A percentile compares a stretch with the other conserved stretches of the same genome.
Conservation (phyloP, 2,113 vertebrate genomes). For the Strigops habroptila region DNA sequence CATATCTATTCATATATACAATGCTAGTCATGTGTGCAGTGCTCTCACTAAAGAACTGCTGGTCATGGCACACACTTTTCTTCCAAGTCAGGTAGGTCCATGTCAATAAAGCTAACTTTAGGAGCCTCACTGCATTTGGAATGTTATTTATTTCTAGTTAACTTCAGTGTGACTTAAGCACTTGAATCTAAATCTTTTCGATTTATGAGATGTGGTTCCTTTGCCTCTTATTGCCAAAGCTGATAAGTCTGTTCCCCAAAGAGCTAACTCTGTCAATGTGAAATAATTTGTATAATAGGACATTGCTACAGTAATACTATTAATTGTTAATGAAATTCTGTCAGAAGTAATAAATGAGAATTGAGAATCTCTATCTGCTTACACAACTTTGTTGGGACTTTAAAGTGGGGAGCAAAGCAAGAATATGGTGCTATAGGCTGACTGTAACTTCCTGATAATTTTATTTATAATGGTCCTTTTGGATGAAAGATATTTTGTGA, state of each 20-base stretch:
- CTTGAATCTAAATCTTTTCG: not conserved
- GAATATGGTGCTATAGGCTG: fast-evolving
- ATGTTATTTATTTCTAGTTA: not conserved
- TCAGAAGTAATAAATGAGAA: not conserved
- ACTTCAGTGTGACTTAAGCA: not conserved
- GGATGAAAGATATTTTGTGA: not conserved
- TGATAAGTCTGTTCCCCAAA: not conserved
- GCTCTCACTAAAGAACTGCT: not conserved
- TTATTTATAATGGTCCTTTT: not conserved
- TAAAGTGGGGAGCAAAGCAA: not conserved
- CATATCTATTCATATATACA: not conserved
- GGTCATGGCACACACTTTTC: not conserved
- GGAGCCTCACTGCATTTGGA: not conserved
- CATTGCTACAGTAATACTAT: not conserved
- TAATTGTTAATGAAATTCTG: not conserved
- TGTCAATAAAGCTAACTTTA: not conserved
- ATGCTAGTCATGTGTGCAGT: not conserved
- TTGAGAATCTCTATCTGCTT: not conserved
- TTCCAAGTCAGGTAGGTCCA: not conserved
- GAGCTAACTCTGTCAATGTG: not conserved
- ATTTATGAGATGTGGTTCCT: not conserved
- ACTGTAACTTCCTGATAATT: not conserved
- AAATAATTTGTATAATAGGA: not conserved
- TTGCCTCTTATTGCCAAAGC: not conserved
- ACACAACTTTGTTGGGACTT: not conserved